These are phyloP conservation scores for Montipora capitata DNA, from an alignment of 92 coral and sea anemone species.

Conservation along the genomic window DNA sequence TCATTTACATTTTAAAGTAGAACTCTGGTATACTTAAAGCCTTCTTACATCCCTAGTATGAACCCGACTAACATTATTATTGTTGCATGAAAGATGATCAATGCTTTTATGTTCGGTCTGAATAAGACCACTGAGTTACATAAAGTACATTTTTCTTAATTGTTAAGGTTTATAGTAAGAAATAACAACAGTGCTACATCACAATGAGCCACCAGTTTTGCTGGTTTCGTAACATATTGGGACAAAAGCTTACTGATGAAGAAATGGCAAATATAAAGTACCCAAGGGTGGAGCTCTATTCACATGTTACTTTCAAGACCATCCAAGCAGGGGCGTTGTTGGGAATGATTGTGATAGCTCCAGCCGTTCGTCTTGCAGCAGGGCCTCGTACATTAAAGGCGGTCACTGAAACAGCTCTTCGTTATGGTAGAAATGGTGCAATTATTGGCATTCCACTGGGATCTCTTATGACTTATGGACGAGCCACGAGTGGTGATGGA, in stretches of 20 bases:
- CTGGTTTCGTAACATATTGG: conserved; percentile 77
- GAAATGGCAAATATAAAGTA: conserved; percentile 70
- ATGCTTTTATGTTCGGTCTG: not conserved
- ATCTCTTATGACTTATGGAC: conserved; percentile 73
- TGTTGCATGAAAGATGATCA: too few species aligned
- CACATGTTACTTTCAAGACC: conserved; percentile 80
- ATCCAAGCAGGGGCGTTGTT: conserved; percentile 79
- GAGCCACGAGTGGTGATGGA: conserved; percentile 55
- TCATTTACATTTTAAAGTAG: too few species aligned
- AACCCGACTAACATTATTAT: too few species aligned
- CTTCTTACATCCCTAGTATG: too few species aligned
- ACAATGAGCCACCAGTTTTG: conserved; percentile 68
- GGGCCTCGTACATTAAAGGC: conserved; percentile 78
- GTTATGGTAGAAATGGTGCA: conserved; percentile 77
- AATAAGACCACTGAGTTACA: not conserved
- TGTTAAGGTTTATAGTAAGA: too few species aligned
- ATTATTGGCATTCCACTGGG: conserved; percentile 75
- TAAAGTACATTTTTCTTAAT: too few species aligned
- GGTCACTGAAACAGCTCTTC: conserved; percentile 68
- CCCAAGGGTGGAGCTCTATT: conserved; percentile 62
- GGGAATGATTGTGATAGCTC: conserved; percentile 77
- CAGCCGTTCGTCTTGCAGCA: conserved; percentile 64
- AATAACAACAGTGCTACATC: not conserved
- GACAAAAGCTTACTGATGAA: conserved; percentile 76
- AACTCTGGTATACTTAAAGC: too few species aligned